Evolutionary conservation across 2,888 invertebrate species (phyloP).

Genomic region (Penaeus monodon): DNA sequence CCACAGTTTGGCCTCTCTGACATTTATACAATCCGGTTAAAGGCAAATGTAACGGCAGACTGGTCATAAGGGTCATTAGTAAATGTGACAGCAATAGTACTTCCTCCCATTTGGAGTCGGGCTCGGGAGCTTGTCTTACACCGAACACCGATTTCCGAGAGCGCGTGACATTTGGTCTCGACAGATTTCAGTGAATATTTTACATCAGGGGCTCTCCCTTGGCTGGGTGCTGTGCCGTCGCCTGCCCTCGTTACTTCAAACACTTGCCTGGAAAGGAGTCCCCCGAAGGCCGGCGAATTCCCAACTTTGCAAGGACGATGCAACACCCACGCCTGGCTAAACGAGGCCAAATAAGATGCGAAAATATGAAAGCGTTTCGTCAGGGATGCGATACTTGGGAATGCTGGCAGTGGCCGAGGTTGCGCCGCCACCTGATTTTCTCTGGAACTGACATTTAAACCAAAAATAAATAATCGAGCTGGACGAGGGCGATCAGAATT

Average conservation of each 20-base stretch:
- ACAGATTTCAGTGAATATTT: slow-evolving; percentile 55
- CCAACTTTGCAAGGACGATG: too few species aligned
- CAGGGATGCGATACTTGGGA: too few species aligned
- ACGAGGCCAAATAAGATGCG: too few species aligned
- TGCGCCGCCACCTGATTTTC: too few species aligned
- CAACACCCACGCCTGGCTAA: too few species aligned
- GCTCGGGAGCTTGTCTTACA: slow-evolving; percentile 27
- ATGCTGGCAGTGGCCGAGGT: too few species aligned
- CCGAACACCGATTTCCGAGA: slow-evolving; percentile 19
- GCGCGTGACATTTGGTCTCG: slow-evolving; percentile 57
- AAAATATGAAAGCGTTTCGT: too few species aligned
- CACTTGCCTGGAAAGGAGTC: neutral
- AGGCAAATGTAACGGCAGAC: neutral
- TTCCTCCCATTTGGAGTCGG: neutral
- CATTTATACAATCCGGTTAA: slow-evolving; percentile 25
- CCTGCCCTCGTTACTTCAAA: slow-evolving; percentile 13
- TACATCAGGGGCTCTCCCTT: slow-evolving; percentile 28
- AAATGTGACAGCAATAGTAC: neutral
- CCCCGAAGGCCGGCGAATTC: too few species aligned
- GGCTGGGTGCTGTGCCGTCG: slow-evolving; percentile 16
- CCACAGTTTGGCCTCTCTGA: slow-evolving; percentile 30
- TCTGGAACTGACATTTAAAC: too few species aligned
- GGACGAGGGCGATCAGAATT: too few species aligned
- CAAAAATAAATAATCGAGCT: too few species aligned
- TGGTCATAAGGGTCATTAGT: slow-evolving; percentile 42